Percentiles rank a stretch among this genome's conserved stretches.
Conservation (phyloP, 2,113 vertebrate genomes). For the Oreochromis niloticus region DNA sequence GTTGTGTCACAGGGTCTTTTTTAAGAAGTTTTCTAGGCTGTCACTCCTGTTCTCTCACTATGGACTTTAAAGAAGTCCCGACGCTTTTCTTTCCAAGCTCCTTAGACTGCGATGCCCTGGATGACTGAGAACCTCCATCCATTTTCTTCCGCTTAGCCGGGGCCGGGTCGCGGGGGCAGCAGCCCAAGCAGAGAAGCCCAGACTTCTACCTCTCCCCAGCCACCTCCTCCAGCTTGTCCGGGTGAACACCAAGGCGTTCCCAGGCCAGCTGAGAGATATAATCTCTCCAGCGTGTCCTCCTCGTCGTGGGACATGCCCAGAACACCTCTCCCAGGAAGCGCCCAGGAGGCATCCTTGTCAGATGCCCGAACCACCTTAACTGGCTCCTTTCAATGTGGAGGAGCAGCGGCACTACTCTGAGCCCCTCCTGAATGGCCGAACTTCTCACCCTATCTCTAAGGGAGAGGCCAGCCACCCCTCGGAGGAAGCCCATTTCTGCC, state of each 20-base stretch:
- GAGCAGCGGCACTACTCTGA: too few relatives aligned
- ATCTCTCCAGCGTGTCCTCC: too few relatives aligned
- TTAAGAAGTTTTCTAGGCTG: background rate
- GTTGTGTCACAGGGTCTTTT: background rate
- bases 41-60: background rate
- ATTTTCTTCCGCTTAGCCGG: background rate
- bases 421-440: too few relatives aligned
- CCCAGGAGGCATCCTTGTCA: too few relatives aligned
- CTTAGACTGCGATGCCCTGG: background rate
- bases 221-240: background rate
- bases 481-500: too few relatives aligned
- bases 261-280: background rate
- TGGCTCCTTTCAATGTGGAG: too few relatives aligned
- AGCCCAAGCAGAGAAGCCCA: background rate
- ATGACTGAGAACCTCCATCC: background rate
- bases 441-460: too few relatives aligned
- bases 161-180: background rate
- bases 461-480: too few relatives aligned
- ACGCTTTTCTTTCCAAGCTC: background rate
- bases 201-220: background rate
- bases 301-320: too few relatives aligned
- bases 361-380: too few relatives aligned
- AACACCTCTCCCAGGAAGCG: too few relatives aligned
- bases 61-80: background rate
- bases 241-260: background rate